Base-by-base conservation (phyloP, 2,888 invertebrate species). In the Philaethria dido region DNA sequence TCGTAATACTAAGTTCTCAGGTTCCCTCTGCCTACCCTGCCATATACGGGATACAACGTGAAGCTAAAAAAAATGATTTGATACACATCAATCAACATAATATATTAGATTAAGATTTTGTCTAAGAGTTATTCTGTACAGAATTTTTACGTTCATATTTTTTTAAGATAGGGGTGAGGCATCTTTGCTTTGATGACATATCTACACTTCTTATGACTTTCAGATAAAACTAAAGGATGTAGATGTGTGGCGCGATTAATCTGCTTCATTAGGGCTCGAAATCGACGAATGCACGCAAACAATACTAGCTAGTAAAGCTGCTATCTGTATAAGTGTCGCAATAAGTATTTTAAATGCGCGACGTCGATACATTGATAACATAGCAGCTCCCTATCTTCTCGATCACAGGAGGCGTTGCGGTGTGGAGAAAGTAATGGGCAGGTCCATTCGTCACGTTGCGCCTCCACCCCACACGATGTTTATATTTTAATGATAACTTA, bases 381-480 rank as follows among this genome's bases (percentile, higher is more conserved):
- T 72, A 65, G 71, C 69, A 72, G 74, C 73, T 76, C 75, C 75
- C 74, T 88, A 89, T 88, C 87, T 84, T 63, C 77, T 79, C 78
- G 80, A 88, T 89, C 87, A 72, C 78, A 80, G 81, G 80, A 87
- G 86, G 85, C 86, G 83, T 82, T 82, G 80, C 81, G 75, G 77
- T 80, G 78, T 75, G 77, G 81, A 81, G 86, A 88, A 87, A 88
- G 84, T 86, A 87, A 87, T 84, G 80, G 77, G 78, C 76, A 76
- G 77, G 78, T 82, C 75, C 82, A 87, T 86, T 85, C 81, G 81
- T 84, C 82, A 83, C 80, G 83, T 84, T 80, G 80, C 72, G 75
- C 74, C 76, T 77, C 76, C 77, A 80, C 86, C 88, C 80, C 89
- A 87, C 86, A 88, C 86, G 86, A 85, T 79, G 87, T 68, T 78